A percentile compares a stretch with the other conserved stretches of the same genome.
Evolutionary conservation across 2,797 vertebrate species (phyloP).

Genomic region (Pempheris klunzingeri): DNA sequence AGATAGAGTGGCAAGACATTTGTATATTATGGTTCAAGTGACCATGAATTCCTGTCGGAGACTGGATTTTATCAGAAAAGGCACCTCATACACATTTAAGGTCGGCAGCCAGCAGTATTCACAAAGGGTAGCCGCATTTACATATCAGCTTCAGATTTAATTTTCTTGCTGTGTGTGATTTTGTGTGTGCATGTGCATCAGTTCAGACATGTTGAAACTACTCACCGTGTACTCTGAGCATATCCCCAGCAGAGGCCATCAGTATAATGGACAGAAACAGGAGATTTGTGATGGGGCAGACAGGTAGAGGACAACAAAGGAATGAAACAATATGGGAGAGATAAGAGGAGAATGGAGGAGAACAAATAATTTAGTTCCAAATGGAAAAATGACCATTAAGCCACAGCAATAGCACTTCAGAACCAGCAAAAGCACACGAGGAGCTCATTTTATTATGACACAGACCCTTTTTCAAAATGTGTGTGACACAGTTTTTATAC

Average conservation of each 20-base stretch:
- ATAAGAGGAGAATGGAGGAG: conserved; percentile 22
- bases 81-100: neutral
- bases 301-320: conserved; percentile 42
- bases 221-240: conserved; percentile 82
- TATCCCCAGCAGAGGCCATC: conserved; percentile 49
- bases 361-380: conserved; percentile 35
- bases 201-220: conserved; percentile 35
- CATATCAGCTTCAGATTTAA: conserved; percentile 2
- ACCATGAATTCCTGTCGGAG: neutral
- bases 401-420: conserved; percentile 27
- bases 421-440: conserved; percentile 25
- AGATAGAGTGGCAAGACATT: neutral
- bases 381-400: conserved; percentile 39
- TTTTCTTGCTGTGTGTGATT: neutral
- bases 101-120: neutral
- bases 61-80: neutral
- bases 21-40: neutral
- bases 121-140: neutral
- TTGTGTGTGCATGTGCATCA: conserved; percentile 4
- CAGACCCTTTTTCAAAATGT: conserved; percentile 1
- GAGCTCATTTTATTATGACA: conserved; percentile 16
- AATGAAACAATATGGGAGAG: conserved; percentile 39
- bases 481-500: conserved; percentile 20
- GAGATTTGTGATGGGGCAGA: neutral
- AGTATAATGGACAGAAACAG: conserved; percentile 37